These are phyloP conservation scores for Speoplatyrhinus poulsoni DNA, from an alignment of 2,113 vertebrate genomes.

Conservation along the genomic window DNA sequence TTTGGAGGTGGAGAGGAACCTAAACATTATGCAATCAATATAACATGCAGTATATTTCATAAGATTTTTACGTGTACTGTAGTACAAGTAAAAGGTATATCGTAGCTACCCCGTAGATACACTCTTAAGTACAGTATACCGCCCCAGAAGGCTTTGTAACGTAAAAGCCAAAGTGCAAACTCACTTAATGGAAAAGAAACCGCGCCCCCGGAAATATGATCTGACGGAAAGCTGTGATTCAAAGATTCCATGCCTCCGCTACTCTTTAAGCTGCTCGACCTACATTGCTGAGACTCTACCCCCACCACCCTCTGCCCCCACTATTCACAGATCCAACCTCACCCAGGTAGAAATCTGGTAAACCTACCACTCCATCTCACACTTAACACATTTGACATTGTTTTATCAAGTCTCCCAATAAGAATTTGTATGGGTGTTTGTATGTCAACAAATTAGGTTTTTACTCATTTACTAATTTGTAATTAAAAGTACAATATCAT, in stretches of 20 bases:
- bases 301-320: background rate
- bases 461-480: no score
- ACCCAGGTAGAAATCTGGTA: conserved; percentile 16
- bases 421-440: no score
- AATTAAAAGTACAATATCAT: no score
- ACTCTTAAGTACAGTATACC: background rate
- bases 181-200: background rate
- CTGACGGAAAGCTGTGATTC: conserved; percentile 8
- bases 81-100: background rate
- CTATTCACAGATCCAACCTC: conserved; percentile 25
- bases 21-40: background rate
- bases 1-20: conserved; percentile 44
- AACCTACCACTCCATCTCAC: conserved; percentile 12
- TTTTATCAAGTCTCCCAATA: no score
- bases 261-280: conserved; percentile 46
- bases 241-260: conserved; percentile 9
- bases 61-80: conserved; percentile 31
- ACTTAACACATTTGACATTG: background rate
- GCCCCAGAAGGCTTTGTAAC: conserved; percentile 2
- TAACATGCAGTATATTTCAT: conserved; percentile 33
- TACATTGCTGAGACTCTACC: conserved; percentile 22
- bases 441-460: no score
- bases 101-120: no score
- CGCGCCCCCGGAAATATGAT: background rate
- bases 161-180: background rate